phyloP scores from a whole-genome alignment of 2,797 vertebrate species.

The Diglossa cyanea region DNA sequence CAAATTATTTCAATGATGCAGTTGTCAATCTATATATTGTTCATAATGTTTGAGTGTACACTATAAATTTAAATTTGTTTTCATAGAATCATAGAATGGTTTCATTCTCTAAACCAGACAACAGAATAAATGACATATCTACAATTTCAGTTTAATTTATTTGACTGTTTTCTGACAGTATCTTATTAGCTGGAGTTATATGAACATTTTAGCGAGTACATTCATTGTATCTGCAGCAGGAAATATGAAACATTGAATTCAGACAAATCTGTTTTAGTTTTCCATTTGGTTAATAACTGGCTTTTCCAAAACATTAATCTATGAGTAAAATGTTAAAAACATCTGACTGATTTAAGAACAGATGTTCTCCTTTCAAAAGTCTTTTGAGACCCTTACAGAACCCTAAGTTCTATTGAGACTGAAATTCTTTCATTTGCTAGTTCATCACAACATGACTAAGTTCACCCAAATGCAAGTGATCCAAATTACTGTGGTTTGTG shows the following conservation, averaged over 20 bases:
- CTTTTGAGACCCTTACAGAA: neutral
- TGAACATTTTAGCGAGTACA: neutral
- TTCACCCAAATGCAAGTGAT: neutral
- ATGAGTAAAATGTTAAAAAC: neutral
- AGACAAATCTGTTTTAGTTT: neutral
- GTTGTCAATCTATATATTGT: neutral
- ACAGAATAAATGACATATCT: neutral
- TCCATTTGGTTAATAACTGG: neutral
- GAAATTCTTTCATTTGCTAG: neutral
- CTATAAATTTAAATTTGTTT: neutral
- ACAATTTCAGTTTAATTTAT: neutral
- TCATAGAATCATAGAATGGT: neutral
- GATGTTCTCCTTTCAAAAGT: neutral
- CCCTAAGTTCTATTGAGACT: neutral
- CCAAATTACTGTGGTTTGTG: neutral
- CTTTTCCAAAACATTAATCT: neutral
- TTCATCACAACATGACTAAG: neutral
- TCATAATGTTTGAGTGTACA: neutral
- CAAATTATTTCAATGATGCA: neutral
- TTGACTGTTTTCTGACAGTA: neutral
- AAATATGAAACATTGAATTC: neutral
- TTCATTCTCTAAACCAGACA: neutral
- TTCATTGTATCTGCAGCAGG: neutral
- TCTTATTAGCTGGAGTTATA: neutral
- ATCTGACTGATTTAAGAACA: neutral